A percentile compares a stretch with the other conserved stretches of the same genome.
phyloP scores from a whole-genome alignment of 2,888 invertebrate species.

The Platycnemis pennipes region DNA sequence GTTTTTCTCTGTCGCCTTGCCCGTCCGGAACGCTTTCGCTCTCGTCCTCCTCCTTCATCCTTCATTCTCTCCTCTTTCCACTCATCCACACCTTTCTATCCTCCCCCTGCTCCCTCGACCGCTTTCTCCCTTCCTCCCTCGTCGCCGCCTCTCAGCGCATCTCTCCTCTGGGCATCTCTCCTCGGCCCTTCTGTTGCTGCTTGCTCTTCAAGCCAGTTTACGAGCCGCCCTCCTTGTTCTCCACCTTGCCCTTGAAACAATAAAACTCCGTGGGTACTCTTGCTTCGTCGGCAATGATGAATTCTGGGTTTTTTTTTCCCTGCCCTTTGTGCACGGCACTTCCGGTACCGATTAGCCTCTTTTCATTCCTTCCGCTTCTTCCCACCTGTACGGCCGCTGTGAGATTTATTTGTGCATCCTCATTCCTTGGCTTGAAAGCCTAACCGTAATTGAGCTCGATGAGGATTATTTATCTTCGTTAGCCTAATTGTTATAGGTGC shows the following conservation, averaged over 20 bases:
- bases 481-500: too few species aligned
- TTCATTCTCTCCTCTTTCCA: too few species aligned
- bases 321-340: not conserved
- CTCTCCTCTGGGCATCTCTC: not conserved
- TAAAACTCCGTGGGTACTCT: not conserved
- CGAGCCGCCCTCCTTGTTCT: not conserved
- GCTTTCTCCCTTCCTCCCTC: not conserved
- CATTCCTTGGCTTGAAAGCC: too few species aligned
- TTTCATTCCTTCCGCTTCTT: not conserved
- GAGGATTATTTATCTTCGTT: too few species aligned
- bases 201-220: constrained; percentile 32
- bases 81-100: not conserved
- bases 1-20: not conserved
- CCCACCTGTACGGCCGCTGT: not conserved
- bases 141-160: not conserved
- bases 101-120: not conserved
- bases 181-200: not conserved
- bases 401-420: too few species aligned
- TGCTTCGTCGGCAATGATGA: not conserved
- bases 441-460: too few species aligned
- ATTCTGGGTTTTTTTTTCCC: not conserved
- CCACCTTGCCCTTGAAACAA: constrained; percentile 31
- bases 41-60: not conserved
- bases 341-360: not conserved
- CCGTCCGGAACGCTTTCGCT: not conserved